These are phyloP conservation scores for Morphnarchus princeps DNA, from an alignment of 2,113 vertebrate species.

Conservation along the genomic window DNA sequence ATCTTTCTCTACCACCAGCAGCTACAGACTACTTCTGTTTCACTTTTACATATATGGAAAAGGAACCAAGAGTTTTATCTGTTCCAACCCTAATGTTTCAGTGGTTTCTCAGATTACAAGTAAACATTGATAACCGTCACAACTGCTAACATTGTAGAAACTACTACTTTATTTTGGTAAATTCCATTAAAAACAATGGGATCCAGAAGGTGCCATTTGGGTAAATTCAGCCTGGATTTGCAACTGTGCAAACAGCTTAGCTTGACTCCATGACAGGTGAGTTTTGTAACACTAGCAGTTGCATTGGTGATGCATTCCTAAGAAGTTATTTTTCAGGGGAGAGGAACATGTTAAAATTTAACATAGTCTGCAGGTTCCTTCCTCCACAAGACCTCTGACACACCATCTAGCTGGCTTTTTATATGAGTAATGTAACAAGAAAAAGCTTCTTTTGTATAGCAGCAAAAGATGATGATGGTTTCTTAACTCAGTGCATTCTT, in stretches of 20 bases:
- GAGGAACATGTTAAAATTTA: background rate
- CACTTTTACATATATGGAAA: background rate
- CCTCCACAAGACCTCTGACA: background rate
- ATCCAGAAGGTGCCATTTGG: accelerated
- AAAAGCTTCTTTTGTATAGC: background rate
- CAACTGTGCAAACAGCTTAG: background rate
- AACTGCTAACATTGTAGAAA: background rate
- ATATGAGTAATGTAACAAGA: background rate
- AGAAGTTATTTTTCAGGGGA: background rate
- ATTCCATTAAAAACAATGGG: background rate
- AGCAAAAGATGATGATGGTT: background rate
- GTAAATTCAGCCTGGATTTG: background rate
- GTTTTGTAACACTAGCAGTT: background rate
- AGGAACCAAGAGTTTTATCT: background rate
- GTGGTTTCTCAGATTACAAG: background rate
- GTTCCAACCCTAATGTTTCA: background rate
- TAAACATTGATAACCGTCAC: background rate
- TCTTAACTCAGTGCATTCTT: background rate
- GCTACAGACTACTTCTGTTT: background rate
- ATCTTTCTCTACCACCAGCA: background rate
- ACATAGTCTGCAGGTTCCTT: background rate
- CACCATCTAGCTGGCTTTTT: background rate
- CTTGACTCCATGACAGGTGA: background rate
- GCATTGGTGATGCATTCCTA: background rate
- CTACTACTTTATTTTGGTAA: background rate